Evolutionary conservation across 2,113 vertebrate species (phyloP), one percentile per base, ranked within the genome.

Genomic region (Onychostruthus taczanowskii): DNA sequence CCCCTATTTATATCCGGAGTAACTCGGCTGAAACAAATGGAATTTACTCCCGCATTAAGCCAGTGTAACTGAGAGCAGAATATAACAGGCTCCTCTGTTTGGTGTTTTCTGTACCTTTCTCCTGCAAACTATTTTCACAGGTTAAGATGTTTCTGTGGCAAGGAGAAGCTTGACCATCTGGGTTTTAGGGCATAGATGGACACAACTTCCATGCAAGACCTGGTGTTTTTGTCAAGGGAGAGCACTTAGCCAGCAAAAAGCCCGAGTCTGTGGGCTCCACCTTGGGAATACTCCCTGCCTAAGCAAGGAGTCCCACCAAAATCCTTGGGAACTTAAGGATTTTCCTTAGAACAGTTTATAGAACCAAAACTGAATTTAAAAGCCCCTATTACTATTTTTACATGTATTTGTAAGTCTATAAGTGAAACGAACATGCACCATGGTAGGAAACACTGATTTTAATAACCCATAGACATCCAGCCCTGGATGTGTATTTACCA

Each of bases 21-120:
- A 95, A 91, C 86, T 96, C 33, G 0, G 66, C 90, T 94, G 93
- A 93, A 92, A 87, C 86, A 90, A 96, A 96, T 73, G 58, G 92
- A 94, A 93, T 97, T 96, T 95, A 95, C 86, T 95, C 92, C 88
- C 7, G 23, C 80, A 43, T 94, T 96, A 84, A 87, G 88, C 76
- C 72, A 86, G 61, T 33, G 83, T 87, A 90, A 92, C 83, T 0
- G 0, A 94, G 88, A 90, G 64, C 61, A 89, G 95, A 86, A 84
- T 92, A 78, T 63, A 95, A 73, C 91, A 82, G 74, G 14, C 22
- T 64, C 19, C 76, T 87, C 91, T 96, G 72, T 92, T 94, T 96
- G 52, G 85, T 44, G 31, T 78, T 96, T 94, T 86, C 91, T 55
- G 26, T 91, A 80, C 44, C 10, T 96, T 89, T 95, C 81, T 94